A percentile compares a stretch with the other conserved stretches of the same genome.
These are phyloP conservation scores for Volucella bombylans DNA, from an alignment of 2,888 invertebrate genomes.

Conservation along the genomic window DNA sequence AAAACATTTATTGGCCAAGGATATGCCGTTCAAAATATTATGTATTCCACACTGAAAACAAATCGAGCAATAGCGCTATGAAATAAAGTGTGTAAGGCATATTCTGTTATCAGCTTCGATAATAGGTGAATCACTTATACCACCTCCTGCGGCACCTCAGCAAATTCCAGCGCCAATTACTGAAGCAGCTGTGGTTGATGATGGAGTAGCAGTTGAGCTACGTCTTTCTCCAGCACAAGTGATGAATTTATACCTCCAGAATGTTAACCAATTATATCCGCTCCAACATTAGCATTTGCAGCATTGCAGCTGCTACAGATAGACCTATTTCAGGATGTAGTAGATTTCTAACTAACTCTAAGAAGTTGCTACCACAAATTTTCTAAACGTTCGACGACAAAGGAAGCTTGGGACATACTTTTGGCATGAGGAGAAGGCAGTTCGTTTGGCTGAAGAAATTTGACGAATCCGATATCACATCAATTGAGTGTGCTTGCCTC, in stretches of 20 bases:
- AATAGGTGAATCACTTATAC: constrained; percentile 67
- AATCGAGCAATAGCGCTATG: too few relatives aligned
- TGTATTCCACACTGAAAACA: too few relatives aligned
- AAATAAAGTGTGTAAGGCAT: too few relatives aligned
- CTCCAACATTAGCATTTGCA: constrained; percentile 44
- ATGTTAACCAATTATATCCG: constrained; percentile 37
- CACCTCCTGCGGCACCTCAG: constrained; percentile 45
- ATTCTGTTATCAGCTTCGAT: constrained; percentile 78
- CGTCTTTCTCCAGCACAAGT: constrained; percentile 87
- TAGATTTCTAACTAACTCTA: constrained; percentile 25
- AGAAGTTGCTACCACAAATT: constrained; percentile 80
- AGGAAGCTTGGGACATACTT: constrained; percentile 96
- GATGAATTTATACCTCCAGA: constrained; percentile 88
- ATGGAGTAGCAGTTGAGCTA: constrained; percentile 70
- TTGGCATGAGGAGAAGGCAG: constrained; percentile 95
- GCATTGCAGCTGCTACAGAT: constrained; percentile 42
- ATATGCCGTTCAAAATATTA: too few relatives aligned
- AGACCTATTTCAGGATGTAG: constrained; percentile 49
- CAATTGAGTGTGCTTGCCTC: constrained; percentile 92
- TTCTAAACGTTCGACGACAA: constrained; percentile 86
- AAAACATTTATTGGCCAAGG: too few relatives aligned
- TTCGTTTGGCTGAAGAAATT: constrained; percentile 93
- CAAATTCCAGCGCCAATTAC: constrained; percentile 37
- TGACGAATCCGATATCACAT: constrained; percentile 94
- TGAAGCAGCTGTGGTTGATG: constrained; percentile 71